Conservation (phyloP, 2,113 vertebrate species). For the Pachycephala philippinensis region DNA sequence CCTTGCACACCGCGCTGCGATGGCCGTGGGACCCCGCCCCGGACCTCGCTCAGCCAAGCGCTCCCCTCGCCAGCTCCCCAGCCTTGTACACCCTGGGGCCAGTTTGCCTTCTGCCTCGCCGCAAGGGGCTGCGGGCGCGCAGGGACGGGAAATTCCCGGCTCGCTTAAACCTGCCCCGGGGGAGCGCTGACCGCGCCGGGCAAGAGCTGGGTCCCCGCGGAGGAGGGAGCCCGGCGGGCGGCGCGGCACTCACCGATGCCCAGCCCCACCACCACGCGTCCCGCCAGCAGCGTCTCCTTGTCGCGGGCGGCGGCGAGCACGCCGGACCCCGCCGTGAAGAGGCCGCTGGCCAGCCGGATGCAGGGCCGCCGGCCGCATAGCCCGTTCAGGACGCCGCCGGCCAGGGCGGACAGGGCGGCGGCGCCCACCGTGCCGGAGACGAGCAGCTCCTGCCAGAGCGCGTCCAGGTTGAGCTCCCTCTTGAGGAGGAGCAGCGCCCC, state of each 20-base stretch:
- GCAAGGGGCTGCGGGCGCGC: neutral
- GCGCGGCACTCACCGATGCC: conserved; percentile 85
- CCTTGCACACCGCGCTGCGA: neutral
- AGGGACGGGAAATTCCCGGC: neutral
- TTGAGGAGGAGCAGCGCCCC: conserved; percentile 94
- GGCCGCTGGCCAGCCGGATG: conserved; percentile 86
- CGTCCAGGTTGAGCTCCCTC: conserved; percentile 84
- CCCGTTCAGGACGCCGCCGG: conserved; percentile 84
- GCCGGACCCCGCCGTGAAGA: conserved; percentile 82
- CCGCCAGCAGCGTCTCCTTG: conserved; percentile 85
- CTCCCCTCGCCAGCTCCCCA: neutral
- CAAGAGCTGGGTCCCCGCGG: neutral
- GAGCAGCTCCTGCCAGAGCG: conserved; percentile 94
- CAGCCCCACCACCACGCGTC: conserved; percentile 86
- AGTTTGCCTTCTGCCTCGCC: neutral
- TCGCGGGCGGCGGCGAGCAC: conserved; percentile 76
- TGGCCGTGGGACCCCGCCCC: neutral
- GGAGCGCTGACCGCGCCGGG: neutral
- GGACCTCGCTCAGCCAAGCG: neutral
- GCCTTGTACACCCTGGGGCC: neutral
- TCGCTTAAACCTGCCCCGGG: neutral
- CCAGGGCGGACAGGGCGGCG: conserved; percentile 85
- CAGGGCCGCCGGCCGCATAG: conserved; percentile 81
- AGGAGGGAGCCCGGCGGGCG: neutral
- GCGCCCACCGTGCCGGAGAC: conserved; percentile 92